These are phyloP conservation scores for Strix occidentalis DNA, from an alignment of 2,797 vertebrate species.

Conservation along the genomic window DNA sequence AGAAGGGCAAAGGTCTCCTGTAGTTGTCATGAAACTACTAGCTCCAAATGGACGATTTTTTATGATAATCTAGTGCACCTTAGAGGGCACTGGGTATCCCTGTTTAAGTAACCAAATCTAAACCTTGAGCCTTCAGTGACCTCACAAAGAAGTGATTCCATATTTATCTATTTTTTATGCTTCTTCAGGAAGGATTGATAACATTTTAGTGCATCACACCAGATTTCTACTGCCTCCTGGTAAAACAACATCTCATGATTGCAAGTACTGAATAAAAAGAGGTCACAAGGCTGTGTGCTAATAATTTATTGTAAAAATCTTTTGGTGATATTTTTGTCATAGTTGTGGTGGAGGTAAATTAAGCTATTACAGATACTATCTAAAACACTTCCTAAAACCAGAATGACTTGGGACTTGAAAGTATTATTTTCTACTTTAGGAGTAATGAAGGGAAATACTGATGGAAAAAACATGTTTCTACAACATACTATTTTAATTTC, in stretches of 20 bases:
- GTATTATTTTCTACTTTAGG: neutral
- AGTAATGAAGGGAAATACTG: neutral
- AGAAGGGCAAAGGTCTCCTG: neutral
- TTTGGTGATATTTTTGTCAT: neutral
- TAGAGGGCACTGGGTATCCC: neutral
- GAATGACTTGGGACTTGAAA: neutral
- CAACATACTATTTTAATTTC: neutral
- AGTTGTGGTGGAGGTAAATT: neutral
- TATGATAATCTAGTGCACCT: neutral
- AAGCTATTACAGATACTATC: neutral
- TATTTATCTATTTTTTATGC: neutral
- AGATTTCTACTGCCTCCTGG: neutral
- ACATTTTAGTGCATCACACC: neutral
- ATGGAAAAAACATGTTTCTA: neutral
- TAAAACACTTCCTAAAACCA: neutral
- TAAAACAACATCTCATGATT: neutral
- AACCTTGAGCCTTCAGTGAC: neutral
- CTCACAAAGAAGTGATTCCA: neutral
- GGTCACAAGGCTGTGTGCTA: neutral
- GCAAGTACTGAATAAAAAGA: neutral
- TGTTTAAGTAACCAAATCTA: neutral
- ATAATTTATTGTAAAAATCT: neutral
- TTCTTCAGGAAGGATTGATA: neutral
- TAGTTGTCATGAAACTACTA: neutral
- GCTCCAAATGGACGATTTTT: rapidly evolving